Evolutionary conservation across 2,113 vertebrate genomes (phyloP).

Genomic region (Rattus rattus): DNA sequence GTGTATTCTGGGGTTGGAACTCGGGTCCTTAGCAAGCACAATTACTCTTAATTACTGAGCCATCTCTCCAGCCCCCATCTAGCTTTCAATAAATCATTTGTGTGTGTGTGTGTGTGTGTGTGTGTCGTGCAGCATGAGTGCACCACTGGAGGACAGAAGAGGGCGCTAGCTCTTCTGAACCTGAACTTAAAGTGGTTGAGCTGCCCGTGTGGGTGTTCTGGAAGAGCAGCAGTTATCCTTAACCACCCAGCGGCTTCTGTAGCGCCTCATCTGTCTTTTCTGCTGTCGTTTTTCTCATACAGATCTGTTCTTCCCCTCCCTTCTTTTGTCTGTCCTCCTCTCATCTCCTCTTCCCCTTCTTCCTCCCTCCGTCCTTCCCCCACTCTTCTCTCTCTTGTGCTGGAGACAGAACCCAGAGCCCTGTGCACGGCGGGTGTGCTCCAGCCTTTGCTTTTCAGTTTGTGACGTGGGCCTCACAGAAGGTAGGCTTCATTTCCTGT

Average conservation of each 20-base stretch:
- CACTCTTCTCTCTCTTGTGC: background rate
- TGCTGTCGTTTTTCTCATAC: background rate
- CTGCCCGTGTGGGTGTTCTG: background rate
- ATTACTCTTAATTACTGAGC: no score
- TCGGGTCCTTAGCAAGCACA: no score
- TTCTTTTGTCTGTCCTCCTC: fast-evolving
- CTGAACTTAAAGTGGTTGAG: background rate
- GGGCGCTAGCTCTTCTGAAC: background rate
- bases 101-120: background rate
- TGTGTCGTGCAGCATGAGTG: background rate
- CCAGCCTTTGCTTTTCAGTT: background rate
- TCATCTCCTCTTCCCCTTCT: no score
- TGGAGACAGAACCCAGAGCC: no score
- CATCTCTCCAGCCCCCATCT: background rate
- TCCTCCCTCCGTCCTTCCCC: no score
- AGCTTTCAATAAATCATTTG: background rate
- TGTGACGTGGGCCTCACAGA: no score
- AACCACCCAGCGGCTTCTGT: no score
- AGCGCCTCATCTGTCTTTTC: background rate
- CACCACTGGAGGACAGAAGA: background rate
- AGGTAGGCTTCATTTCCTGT: no score
- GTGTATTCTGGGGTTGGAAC: background rate
- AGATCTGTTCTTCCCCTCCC: background rate
- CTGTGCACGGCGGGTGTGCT: background rate
- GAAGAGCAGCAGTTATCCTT: background rate